A percentile compares a stretch with the other conserved stretches of the same genome.
Evolutionary conservation across 2,888 invertebrate species (phyloP).

Genomic region (Oegoconia quadripuncta): DNA sequence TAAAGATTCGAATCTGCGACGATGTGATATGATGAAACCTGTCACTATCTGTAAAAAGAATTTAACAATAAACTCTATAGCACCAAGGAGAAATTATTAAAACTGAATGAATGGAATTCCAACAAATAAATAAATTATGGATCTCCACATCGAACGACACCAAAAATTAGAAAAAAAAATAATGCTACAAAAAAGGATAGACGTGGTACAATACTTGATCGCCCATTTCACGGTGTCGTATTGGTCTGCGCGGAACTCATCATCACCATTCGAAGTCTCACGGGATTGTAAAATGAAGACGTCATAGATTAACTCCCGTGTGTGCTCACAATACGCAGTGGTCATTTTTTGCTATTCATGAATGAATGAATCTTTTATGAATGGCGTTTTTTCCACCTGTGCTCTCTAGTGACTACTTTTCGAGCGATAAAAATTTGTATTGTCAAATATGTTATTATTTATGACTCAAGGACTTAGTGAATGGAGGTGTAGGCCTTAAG

Average conservation of each 20-base stretch:
- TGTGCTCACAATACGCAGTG: slow-evolving; percentile 40
- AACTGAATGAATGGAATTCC: no score
- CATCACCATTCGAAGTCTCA: slow-evolving; percentile 56
- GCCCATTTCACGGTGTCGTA: slow-evolving; percentile 29
- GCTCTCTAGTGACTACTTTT: slow-evolving; percentile 37
- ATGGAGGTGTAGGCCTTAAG: slow-evolving; percentile 21
- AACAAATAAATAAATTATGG: no score
- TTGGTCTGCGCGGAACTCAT: slow-evolving; percentile 38
- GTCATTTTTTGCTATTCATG: slow-evolving; percentile 47
- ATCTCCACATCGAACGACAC: no score
- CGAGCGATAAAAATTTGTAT: slow-evolving; percentile 71
- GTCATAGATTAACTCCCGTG: slow-evolving; percentile 59
- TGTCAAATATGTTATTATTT: slow-evolving; percentile 66
- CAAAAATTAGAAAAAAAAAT: no score
- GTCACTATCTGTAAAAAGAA: no score
- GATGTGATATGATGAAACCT: no score
- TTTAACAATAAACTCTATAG: no score
- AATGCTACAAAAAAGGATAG: slow-evolving; percentile 16
- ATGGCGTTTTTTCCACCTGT: slow-evolving; percentile 57
- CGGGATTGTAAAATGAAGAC: slow-evolving; percentile 63
- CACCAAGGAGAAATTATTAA: no score
- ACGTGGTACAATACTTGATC: no score
- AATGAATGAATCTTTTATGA: slow-evolving; percentile 59
- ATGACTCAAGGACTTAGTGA: slow-evolving; percentile 39
- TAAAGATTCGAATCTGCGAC: no score